These are phyloP conservation scores for Drosophila seguyi DNA, from an alignment of 1,140 invertebrate species.

Conservation along the genomic window DNA sequence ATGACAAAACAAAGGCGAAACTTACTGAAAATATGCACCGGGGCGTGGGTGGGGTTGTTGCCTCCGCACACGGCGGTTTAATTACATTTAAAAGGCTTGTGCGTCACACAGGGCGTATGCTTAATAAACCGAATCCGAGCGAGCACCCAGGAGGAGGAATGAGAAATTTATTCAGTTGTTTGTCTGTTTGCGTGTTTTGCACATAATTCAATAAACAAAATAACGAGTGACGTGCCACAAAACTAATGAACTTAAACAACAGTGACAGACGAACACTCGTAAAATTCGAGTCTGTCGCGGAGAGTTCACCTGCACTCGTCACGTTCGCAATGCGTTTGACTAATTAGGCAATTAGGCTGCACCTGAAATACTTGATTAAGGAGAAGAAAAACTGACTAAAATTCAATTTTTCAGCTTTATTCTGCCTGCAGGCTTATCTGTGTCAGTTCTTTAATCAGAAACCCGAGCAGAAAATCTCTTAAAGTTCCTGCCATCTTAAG, in stretches of 20 bases:
- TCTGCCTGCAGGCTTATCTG: neutral
- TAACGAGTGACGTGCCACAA: constrained; percentile 67
- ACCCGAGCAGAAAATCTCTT: constrained; percentile 12
- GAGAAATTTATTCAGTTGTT: constrained; percentile 26
- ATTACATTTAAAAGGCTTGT: constrained; percentile 68
- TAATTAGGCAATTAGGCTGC: constrained; percentile 31
- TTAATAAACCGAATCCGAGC: constrained; percentile 43
- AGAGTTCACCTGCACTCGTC: constrained; percentile 31
- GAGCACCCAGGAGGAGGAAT: neutral
- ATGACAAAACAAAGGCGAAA: constrained; percentile 61
- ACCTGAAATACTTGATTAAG: neutral
- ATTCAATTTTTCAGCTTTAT: neutral
- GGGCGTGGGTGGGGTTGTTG: neutral
- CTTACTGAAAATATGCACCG: constrained; percentile 45
- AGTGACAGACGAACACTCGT: constrained; percentile 32
- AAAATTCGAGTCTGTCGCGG: constrained; percentile 6
- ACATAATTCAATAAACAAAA: constrained; percentile 72
- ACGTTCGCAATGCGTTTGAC: constrained; percentile 35
- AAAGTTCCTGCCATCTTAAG: constrained; percentile 34
- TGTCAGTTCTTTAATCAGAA: constrained; percentile 9
- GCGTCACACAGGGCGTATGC: constrained; percentile 56
- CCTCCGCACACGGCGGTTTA: constrained; percentile 47
- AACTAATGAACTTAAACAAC: constrained; percentile 72
- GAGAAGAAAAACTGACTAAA: constrained; percentile 4
- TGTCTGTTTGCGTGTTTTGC: constrained; percentile 50